Evolutionary conservation across 2,113 vertebrate genomes (phyloP).

Genomic region (Brienomyrus longianalis): DNA sequence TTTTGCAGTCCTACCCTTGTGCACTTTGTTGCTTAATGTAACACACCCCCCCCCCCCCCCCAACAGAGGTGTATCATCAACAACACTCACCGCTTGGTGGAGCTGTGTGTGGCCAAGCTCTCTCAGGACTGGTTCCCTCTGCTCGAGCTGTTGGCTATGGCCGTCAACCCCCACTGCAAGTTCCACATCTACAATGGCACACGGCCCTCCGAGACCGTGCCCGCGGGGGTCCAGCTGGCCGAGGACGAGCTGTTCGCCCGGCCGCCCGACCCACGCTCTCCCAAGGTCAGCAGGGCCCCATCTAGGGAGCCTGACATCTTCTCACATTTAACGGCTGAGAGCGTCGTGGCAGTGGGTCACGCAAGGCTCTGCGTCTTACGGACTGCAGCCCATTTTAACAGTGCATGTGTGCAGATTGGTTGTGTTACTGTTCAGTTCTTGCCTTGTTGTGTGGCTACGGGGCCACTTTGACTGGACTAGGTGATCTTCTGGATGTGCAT

Average conservation of each 20-base stretch:
- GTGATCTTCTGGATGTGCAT: neutral
- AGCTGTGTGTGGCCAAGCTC: slow-evolving; percentile 97
- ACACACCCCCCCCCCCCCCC: neutral
- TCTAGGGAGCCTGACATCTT: neutral
- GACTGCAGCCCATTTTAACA: neutral
- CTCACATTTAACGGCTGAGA: neutral
- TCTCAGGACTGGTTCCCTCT: slow-evolving; percentile 99
- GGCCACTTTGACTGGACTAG: neutral
- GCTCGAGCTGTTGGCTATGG: slow-evolving; percentile 98
- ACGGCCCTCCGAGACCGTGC: slow-evolving; percentile 93
- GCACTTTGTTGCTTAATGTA: neutral
- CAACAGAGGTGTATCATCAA: slow-evolving; percentile 96
- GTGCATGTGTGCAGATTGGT: neutral
- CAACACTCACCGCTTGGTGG: slow-evolving; percentile 96
- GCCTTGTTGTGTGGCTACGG: neutral
- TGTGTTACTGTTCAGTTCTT: neutral
- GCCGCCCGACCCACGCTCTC: slow-evolving; percentile 93
- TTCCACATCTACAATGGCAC: slow-evolving; percentile 99
- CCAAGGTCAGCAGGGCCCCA: slow-evolving; percentile 67
- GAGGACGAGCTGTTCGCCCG: slow-evolving; percentile 96
- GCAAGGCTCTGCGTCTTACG: neutral
- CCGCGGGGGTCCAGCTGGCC: slow-evolving; percentile 86
- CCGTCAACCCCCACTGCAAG: slow-evolving; percentile 99
- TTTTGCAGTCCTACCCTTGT: neutral
- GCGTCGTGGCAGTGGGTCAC: neutral